Conservation (phyloP, 1,140 invertebrate species). For the Apis cerana region DNA sequence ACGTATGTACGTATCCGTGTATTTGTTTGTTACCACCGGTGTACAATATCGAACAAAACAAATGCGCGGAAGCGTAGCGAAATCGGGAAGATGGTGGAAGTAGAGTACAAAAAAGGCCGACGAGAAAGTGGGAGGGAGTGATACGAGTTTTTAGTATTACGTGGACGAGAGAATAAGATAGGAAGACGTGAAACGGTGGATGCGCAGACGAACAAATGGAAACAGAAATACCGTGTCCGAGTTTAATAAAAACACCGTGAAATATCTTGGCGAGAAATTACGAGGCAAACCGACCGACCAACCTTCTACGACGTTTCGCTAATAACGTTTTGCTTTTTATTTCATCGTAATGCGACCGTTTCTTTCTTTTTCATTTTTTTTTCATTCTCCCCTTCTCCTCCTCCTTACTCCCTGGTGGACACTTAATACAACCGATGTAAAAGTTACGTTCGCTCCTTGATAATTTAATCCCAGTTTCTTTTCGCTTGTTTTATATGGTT, state of each 20-base stretch:
- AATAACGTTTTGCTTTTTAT: slow-evolving; percentile 10
- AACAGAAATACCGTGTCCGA: slow-evolving; percentile 20
- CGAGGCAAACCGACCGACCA: background rate
- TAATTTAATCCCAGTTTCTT: background rate
- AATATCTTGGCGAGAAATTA: slow-evolving; percentile 30
- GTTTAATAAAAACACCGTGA: slow-evolving; percentile 33
- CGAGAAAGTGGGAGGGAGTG: background rate
- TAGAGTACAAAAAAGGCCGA: background rate
- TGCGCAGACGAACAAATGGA: background rate
- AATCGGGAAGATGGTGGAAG: background rate
- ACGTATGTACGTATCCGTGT: background rate
- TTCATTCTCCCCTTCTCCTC: too few species aligned
- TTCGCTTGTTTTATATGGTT: background rate
- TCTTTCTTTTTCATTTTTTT: background rate
- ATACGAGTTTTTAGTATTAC: slow-evolving; percentile 17
- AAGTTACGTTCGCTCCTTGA: background rate
- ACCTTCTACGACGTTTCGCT: background rate
- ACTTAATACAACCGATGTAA: slow-evolving; percentile 1
- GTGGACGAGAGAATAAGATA: background rate
- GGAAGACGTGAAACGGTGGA: background rate
- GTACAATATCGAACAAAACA: background rate
- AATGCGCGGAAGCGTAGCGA: slow-evolving; percentile 9
- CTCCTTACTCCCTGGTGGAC: background rate
- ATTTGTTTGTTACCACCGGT: background rate
- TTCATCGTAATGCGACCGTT: background rate